Evolutionary conservation across 2,113 vertebrate species (phyloP).

Genomic region (Probosciger aterrimus): DNA sequence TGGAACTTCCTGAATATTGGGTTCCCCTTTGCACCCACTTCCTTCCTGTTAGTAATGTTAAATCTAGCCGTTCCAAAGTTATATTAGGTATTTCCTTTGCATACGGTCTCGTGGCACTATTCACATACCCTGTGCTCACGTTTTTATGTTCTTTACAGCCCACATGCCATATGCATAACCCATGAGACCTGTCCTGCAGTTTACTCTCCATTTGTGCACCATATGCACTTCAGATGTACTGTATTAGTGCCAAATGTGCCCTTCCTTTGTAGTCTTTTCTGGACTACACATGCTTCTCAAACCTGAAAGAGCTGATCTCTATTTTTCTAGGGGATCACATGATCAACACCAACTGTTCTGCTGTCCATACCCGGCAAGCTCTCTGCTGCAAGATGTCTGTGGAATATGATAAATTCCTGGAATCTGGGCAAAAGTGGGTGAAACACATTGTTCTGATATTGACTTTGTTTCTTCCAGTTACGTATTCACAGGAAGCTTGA

Average conservation of each 20-base stretch:
- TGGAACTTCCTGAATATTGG: background rate
- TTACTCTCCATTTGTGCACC: background rate
- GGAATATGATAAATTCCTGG: conserved; percentile 96
- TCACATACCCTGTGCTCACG: background rate
- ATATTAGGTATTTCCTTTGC: background rate
- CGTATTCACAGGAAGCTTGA: background rate
- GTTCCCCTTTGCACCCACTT: background rate
- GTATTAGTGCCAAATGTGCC: background rate
- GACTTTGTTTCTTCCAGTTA: background rate
- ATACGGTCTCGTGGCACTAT: background rate
- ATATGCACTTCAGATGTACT: background rate
- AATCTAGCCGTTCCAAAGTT: background rate
- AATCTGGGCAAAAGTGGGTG: conserved; percentile 92
- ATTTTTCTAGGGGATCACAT: conserved; percentile 78
- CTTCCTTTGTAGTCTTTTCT: background rate
- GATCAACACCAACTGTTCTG: conserved; percentile 97
- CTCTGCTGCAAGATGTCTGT: conserved; percentile 99
- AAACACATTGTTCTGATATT: background rate
- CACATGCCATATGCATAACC: background rate
- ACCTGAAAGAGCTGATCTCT: background rate
- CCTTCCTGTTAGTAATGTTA: background rate
- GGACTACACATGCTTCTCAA: background rate
- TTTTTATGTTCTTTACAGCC: background rate
- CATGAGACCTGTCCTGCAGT: background rate
- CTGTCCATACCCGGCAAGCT: conserved; percentile 91